A percentile compares a stretch with the other conserved stretches of the same genome.
Conservation (phyloP, 2,797 vertebrate species). For the Macropus fuliginosus region DNA sequence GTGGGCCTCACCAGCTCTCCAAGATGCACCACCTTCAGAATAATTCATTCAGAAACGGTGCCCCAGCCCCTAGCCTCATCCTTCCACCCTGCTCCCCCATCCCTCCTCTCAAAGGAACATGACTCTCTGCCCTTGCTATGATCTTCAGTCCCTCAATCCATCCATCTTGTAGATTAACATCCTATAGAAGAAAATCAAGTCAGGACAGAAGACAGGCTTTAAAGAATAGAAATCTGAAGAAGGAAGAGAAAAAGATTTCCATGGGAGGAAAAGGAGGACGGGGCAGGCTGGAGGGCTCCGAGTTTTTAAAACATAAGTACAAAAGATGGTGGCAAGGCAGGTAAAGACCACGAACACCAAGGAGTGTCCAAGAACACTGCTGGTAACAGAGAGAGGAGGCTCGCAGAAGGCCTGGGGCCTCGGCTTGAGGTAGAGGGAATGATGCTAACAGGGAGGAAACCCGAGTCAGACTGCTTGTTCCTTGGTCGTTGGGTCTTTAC, state of each 20-base stretch:
- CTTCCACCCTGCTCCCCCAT: not conserved
- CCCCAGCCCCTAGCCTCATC: not conserved
- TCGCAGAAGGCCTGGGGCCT: not conserved
- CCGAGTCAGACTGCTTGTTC: not conserved
- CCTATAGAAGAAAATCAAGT: not conserved
- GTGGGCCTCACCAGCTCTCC: not conserved
- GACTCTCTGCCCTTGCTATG: not conserved
- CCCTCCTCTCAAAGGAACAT: not conserved
- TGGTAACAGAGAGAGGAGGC: not conserved
- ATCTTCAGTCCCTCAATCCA: not conserved
- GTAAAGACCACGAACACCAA: no score
- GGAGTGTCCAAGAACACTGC: not conserved
- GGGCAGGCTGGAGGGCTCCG: not conserved
- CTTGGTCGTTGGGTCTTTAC: not conserved
- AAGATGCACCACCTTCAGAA: not conserved
- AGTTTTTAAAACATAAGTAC: no score
- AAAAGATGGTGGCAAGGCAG: rapidly evolving
- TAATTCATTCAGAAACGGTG: no score
- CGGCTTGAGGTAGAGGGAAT: no score
- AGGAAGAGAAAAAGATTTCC: not conserved
- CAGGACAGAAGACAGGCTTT: not conserved
- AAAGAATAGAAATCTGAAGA: not conserved
- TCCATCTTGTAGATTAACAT: not conserved
- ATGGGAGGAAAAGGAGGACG: not conserved
- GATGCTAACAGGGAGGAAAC: no score